These are phyloP conservation scores for Tenrec ecaudatus DNA, from an alignment of 2,113 vertebrate species.

Conservation along the genomic window DNA sequence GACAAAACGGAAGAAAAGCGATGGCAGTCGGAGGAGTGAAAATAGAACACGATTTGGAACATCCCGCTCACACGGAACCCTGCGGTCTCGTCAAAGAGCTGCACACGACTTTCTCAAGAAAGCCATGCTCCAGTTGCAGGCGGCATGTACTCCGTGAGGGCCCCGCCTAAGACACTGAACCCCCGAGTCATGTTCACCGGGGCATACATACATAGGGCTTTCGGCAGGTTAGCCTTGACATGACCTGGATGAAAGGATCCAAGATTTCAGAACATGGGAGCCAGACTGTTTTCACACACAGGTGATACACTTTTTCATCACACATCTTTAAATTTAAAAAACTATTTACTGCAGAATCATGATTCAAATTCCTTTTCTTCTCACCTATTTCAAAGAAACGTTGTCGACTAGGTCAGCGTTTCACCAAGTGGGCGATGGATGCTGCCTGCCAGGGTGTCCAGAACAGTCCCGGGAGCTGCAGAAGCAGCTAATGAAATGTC, in stretches of 20 bases:
- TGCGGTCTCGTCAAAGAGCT: not conserved
- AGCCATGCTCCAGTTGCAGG: not conserved
- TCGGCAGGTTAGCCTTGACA: too few species aligned
- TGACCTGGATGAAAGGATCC: too few species aligned
- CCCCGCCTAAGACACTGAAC: not conserved
- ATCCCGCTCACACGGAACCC: not conserved
- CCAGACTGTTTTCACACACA: not conserved
- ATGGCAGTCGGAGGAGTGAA: too few species aligned
- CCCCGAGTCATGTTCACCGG: not conserved
- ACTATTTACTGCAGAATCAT: not conserved
- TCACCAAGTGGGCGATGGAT: too few species aligned
- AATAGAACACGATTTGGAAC: not conserved
- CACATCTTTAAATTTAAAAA: conserved; percentile 26
- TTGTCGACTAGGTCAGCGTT: too few species aligned
- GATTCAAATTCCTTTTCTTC: conserved; percentile 34
- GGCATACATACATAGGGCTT: too few species aligned
- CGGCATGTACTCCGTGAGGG: not conserved
- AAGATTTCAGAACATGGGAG: not conserved
- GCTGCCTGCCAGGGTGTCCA: too few species aligned
- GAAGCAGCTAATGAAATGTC: too few species aligned
- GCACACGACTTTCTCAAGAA: not conserved
- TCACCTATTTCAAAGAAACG: not conserved
- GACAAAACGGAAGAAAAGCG: not conserved
- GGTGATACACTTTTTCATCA: not conserved
- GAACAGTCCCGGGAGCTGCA: too few species aligned